A percentile compares a stretch with the other conserved stretches of the same genome.
Conservation (phyloP, 2,888 invertebrate genomes). For the Tetropium fuscum region DNA sequence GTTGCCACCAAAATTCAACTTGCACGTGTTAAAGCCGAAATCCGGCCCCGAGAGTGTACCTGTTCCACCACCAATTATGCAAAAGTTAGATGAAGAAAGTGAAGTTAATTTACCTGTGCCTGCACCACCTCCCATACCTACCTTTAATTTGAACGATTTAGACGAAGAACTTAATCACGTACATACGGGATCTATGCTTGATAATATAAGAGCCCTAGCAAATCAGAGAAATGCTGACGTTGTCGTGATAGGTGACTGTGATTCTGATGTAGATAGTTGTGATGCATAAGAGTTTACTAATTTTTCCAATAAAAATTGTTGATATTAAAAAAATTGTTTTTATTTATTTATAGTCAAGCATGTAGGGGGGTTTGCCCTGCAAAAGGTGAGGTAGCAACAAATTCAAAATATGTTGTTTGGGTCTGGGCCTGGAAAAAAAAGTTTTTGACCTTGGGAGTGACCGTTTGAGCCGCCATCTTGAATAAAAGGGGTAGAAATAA, state of each 20-base stretch:
- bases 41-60: neutral
- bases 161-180: constrained; percentile 15
- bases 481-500: too few relatives aligned
- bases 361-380: too few relatives aligned
- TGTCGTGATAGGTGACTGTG: constrained; percentile 44
- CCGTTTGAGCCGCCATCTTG: too few relatives aligned
- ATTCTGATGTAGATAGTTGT: constrained; percentile 24
- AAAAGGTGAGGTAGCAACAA: too few relatives aligned
- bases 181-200: constrained; percentile 39
- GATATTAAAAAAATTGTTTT: too few relatives aligned
- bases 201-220: constrained; percentile 46
- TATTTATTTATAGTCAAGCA: too few relatives aligned
- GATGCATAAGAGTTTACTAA: neutral
- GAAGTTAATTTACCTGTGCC: constrained; percentile 18
- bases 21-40: constrained; percentile 21
- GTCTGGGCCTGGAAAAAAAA: too few relatives aligned
- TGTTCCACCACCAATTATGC: neutral
- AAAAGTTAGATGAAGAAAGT: neutral
- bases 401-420: too few relatives aligned
- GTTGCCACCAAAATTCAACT: constrained; percentile 40
- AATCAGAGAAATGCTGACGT: constrained; percentile 42
- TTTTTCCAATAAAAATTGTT: constrained; percentile 2
- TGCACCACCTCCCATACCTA: constrained; percentile 32
- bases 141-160: constrained; percentile 21
- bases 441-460: too few relatives aligned